Conservation (phyloP, 2,797 vertebrate species). For the Acanthurus leucopareius region DNA sequence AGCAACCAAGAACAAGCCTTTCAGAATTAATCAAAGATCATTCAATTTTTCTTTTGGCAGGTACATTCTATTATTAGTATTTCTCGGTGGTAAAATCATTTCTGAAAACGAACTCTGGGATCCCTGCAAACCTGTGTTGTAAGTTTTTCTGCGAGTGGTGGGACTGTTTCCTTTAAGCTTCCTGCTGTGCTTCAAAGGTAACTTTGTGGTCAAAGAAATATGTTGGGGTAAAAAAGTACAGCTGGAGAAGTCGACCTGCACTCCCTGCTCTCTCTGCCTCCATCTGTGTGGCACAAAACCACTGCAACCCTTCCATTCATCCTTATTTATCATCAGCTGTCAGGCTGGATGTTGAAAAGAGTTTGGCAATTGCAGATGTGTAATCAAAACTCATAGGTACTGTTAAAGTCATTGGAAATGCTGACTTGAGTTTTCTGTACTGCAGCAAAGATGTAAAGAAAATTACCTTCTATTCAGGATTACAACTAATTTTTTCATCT, state of each 20-base stretch:
- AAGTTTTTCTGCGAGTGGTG: conserved; percentile 30
- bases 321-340: conserved; percentile 45
- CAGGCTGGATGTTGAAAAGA: conserved; percentile 6
- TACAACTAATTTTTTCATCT: neutral
- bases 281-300: conserved; percentile 48
- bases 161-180: conserved; percentile 39
- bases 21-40: conserved; percentile 24
- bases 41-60: neutral
- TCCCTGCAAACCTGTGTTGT: conserved; percentile 9
- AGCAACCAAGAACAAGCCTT: conserved; percentile 12
- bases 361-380: conserved; percentile 13
- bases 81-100: conserved; percentile 26
- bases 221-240: conserved; percentile 52
- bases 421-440: neutral
- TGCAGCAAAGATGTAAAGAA: neutral
- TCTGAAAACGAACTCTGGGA: conserved; percentile 31
- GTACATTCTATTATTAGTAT: conserved; percentile 7
- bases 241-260: conserved; percentile 60
- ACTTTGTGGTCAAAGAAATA: conserved; percentile 57
- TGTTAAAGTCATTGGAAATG: neutral
- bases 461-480: no score
- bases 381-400: conserved; percentile 16
- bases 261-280: conserved; percentile 28
- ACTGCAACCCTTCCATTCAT: conserved; percentile 36
- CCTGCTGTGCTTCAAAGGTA: conserved; percentile 62